These are phyloP conservation scores for Trematomus loennbergii DNA, from an alignment of 2,113 vertebrate genomes.

Conservation along the genomic window DNA sequence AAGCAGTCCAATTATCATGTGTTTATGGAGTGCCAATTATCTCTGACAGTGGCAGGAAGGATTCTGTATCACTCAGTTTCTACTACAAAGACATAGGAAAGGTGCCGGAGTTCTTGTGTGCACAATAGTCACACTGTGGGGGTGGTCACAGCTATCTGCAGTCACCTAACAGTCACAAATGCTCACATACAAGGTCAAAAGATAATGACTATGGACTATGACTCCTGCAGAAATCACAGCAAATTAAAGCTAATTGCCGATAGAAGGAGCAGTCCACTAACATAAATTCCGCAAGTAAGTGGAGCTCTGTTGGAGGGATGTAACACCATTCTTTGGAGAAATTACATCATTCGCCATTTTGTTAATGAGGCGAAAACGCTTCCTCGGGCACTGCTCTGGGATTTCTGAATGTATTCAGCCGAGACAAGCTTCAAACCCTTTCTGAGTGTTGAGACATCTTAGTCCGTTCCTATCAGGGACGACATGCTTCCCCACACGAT, in stretches of 20 bases:
- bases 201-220: constrained; percentile 15
- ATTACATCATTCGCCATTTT: constrained; percentile 67
- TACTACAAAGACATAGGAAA: constrained; percentile 70
- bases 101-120: constrained; percentile 60
- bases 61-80: constrained; percentile 66
- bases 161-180: constrained; percentile 53
- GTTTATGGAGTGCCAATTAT: constrained; percentile 82
- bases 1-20: constrained; percentile 82
- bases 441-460: constrained; percentile 9
- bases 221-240: constrained; percentile 49
- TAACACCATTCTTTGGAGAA: constrained; percentile 47
- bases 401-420: constrained; percentile 32
- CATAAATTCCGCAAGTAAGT: constrained; percentile 36
- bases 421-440: background rate
- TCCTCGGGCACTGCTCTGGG: constrained; percentile 40
- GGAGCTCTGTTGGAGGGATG: constrained; percentile 44
- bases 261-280: constrained; percentile 22
- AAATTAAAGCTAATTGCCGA: constrained; percentile 67
- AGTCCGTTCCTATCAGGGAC: constrained; percentile 5
- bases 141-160: constrained; percentile 44
- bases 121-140: constrained; percentile 51
- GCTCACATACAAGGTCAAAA: constrained; percentile 45
- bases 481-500: constrained; percentile 9
- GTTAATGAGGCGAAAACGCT: constrained; percentile 61
- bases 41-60: constrained; percentile 77